A percentile compares a stretch with the other conserved stretches of the same genome.
Evolutionary conservation across 2,797 vertebrate species (phyloP).

Genomic region (Mus caroli): DNA sequence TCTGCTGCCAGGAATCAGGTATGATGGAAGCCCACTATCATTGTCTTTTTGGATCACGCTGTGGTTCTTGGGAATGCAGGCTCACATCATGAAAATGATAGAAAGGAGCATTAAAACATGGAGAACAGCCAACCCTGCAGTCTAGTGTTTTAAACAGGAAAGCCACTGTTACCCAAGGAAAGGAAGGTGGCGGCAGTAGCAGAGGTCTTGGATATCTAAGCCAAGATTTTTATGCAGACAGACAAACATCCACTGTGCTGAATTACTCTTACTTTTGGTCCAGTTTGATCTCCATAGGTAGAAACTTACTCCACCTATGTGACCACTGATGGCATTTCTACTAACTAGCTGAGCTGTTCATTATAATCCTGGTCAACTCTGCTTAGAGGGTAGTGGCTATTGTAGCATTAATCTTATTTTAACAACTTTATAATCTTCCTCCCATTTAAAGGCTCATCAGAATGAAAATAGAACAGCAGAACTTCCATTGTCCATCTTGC

Average conservation of each 20-base stretch:
- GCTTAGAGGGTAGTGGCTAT: constrained; percentile 24
- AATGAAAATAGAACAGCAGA: constrained; percentile 51
- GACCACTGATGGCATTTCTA: background rate
- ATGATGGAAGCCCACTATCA: background rate
- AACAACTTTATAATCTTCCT: constrained; percentile 34
- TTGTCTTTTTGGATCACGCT: background rate
- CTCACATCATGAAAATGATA: background rate
- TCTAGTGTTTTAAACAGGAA: background rate
- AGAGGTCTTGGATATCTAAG: background rate
- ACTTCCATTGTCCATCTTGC: background rate
- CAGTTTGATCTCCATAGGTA: background rate
- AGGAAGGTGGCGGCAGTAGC: background rate
- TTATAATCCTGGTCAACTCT: background rate
- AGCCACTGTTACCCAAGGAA: background rate
- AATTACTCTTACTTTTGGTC: background rate
- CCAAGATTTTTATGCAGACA: background rate
- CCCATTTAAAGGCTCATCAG: constrained; percentile 39
- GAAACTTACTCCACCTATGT: background rate
- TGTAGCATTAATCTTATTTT: constrained; percentile 53
- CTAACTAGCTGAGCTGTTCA: background rate
- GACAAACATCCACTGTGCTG: background rate
- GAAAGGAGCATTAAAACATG: background rate
- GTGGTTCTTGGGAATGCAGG: background rate
- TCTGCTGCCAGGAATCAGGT: background rate
- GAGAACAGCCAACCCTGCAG: background rate